Base-by-base conservation (phyloP, 1,140 invertebrate genomes). In the Centruroides sculpturatus region DNA sequence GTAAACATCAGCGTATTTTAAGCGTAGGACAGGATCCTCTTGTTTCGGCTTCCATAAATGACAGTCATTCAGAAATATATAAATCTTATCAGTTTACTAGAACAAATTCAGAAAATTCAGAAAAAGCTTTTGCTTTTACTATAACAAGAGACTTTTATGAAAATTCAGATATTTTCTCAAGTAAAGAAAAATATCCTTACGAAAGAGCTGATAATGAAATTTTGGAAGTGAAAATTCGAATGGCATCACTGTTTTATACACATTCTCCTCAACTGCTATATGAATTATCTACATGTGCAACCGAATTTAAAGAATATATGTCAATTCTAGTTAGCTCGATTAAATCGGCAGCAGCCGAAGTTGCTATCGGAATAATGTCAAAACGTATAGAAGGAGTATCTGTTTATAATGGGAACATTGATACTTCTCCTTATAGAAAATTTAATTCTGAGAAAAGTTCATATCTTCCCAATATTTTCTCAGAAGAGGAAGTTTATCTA, bases 181-280 rank as follows among this genome's bases (percentile, higher is more conserved):
- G 55, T 35, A 60, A 59, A 47, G 59, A 64, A 35, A 47, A 51
- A 72, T 76, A 34, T 34, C 5, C 5, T 51, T 8, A 34, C 5
- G 50, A 5, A 13, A 10, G 13, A 55, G 13, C n/a, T 71, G 41
- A 41, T 41, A 41, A 41, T 41, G 41, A 41, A 41, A 41, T 41
- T 75, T 73, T 80, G 50, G 70, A 69, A 48, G 75, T 86, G 34
- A 75, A 75, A 41, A 75, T 95, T 56, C 79, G 84, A 60, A 85
- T 97, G 80, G 92, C 90, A 0, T 93, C 91, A 48, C 84, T 96
- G 47, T 92, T 87, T 79, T 96, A 96, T 73, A 90, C 88, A 2
- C 92, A 97, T 74, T 92, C 87, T 41, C 85, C 88, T 1, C 80
- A 84, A 60, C 82, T 95, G 68, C 77, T 96, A 12, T 80, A 82